phyloP scores from a whole-genome alignment of 2,888 invertebrate species.

The Polydrusus pterygomalis region DNA sequence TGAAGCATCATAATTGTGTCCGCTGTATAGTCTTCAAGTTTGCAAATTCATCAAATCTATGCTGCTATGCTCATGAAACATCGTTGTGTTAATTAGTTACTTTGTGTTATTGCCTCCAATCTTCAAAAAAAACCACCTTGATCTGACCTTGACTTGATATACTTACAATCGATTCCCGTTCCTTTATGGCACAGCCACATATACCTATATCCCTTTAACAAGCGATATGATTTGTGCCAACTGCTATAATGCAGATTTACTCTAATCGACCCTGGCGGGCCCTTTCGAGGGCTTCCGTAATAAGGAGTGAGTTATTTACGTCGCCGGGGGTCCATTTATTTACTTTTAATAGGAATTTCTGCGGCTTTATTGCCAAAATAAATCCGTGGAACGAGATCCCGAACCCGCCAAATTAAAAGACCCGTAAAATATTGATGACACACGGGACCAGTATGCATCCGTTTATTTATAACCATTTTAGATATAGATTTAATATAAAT shows the following conservation, averaged over 20 bases:
- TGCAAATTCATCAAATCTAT: too few relatives aligned
- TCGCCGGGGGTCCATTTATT: conserved; percentile 70
- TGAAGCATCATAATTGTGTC: too few relatives aligned
- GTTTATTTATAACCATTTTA: conserved; percentile 30
- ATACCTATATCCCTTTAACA: conserved; percentile 22
- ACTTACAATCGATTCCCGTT: background rate
- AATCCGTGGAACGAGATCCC: conserved; percentile 63
- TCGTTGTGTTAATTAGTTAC: too few relatives aligned
- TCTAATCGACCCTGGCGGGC: conserved; percentile 63
- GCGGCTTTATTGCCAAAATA: conserved; percentile 68
- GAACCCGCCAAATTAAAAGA: conserved; percentile 54
- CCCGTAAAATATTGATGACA: conserved; percentile 54
- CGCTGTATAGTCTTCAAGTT: too few relatives aligned
- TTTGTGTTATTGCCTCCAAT: too few relatives aligned
- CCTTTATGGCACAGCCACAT: background rate
- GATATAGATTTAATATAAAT: conserved; percentile 41
- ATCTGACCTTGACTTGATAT: conserved; percentile 9
- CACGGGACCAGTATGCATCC: conserved; percentile 44
- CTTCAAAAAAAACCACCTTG: too few relatives aligned
- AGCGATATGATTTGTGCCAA: conserved; percentile 43
- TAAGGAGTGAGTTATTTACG: conserved; percentile 70
- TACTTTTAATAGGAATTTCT: conserved; percentile 71
- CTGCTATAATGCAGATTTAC: conserved; percentile 59
- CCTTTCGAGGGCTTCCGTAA: conserved; percentile 62
- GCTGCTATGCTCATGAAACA: too few relatives aligned